Conservation (phyloP, 2,113 vertebrate species). For the Lamprologus tigripictilis region DNA sequence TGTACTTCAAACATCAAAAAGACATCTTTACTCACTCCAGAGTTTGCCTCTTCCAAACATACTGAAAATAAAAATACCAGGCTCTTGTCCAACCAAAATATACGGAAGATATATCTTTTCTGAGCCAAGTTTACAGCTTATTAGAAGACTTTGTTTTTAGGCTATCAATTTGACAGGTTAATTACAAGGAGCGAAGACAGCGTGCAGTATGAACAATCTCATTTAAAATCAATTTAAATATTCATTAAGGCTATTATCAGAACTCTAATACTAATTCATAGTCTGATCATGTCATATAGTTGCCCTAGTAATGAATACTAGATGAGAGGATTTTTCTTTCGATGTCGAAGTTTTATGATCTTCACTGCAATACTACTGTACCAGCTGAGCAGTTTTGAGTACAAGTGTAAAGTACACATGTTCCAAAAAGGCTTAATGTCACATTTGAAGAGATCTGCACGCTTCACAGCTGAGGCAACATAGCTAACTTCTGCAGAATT, state of each 20-base stretch:
- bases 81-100: background rate
- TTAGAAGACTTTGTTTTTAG: background rate
- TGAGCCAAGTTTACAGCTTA: background rate
- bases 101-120: background rate
- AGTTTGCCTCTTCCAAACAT: background rate
- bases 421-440: constrained; percentile 1
- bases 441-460: background rate
- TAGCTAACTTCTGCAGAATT: background rate
- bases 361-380: background rate
- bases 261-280: background rate
- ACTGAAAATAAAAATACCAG: background rate
- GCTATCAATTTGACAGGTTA: background rate
- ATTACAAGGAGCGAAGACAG: background rate
- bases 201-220: background rate
- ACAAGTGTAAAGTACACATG: background rate
- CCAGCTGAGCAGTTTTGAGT: background rate
- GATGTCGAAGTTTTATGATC: background rate
- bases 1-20: constrained; percentile 5
- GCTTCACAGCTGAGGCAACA: background rate
- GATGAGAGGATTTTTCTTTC: background rate
- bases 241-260: background rate
- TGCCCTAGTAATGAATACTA: background rate
- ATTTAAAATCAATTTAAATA: background rate
- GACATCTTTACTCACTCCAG: background rate
- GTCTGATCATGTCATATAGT: background rate